Percentiles rank a stretch among this genome's conserved stretches.
Conservation (phyloP, 2,888 invertebrate genomes). For the Diarsia brunnea region DNA sequence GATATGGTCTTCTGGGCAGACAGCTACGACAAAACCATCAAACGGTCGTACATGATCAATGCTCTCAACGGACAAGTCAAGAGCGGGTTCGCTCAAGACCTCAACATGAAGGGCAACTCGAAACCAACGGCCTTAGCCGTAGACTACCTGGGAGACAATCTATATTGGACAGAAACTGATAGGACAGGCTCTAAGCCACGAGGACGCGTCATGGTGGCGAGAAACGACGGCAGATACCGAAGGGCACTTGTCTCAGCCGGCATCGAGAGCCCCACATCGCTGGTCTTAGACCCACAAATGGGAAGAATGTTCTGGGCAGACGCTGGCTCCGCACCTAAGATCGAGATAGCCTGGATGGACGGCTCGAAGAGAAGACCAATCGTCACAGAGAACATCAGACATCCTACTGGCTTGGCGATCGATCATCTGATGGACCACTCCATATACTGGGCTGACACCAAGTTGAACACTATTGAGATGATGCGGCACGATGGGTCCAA, state of each 20-base stretch:
- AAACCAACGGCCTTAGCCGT: conserved; percentile 97
- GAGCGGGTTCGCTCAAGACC: conserved; percentile 96
- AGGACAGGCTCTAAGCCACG: conserved; percentile 93
- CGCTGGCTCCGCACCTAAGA: conserved; percentile 97
- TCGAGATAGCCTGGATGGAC: conserved; percentile 99
- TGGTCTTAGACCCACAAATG: conserved; percentile 96
- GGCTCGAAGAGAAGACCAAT: conserved; percentile 96
- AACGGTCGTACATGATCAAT: conserved; percentile 97
- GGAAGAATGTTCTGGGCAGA: conserved; percentile 98
- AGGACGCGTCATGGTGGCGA: conserved; percentile 96
- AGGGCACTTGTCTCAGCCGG: conserved; percentile 94
- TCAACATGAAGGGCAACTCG: conserved; percentile 95
- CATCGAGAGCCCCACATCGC: conserved; percentile 96
- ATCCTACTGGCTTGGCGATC: conserved; percentile 97
- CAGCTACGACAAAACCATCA: conserved; percentile 96
- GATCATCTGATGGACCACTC: conserved; percentile 97
- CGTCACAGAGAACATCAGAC: conserved; percentile 95
- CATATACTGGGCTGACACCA: conserved; percentile 99
- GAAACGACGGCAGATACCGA: conserved; percentile 97
- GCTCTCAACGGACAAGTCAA: conserved; percentile 94
- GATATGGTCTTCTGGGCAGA: conserved; percentile 99
- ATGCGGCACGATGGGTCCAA: conserved; percentile 95
- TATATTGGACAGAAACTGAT: conserved; percentile 98
- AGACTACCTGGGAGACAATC: conserved; percentile 98
- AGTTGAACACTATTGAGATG: conserved; percentile 96